A percentile compares a stretch with the other conserved stretches of the same genome.
phyloP scores from a whole-genome alignment of 1,140 invertebrate genomes.

The Popillia japonica region DNA sequence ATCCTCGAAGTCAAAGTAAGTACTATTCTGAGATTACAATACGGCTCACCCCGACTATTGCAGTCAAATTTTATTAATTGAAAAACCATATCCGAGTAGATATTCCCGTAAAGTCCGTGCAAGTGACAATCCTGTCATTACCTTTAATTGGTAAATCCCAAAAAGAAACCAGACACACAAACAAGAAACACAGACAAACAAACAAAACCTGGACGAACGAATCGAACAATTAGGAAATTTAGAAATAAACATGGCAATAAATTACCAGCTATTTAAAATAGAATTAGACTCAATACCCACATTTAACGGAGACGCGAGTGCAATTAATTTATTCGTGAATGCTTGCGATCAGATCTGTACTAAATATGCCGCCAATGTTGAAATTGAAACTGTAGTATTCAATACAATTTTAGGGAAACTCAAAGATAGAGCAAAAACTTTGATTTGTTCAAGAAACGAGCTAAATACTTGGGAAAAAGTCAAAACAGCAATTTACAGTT shows the following conservation, averaged over 20 bases:
- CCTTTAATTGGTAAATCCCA: neutral
- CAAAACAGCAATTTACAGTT: constrained; percentile 6
- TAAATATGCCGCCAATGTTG: neutral
- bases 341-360: neutral
- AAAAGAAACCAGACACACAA: neutral
- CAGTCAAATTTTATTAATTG: neutral
- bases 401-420: constrained; percentile 7
- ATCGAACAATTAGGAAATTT: neutral
- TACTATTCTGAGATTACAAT: neutral
- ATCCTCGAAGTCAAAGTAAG: neutral
- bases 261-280: neutral
- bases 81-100: neutral
- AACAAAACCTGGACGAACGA: neutral
- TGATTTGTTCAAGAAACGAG: constrained; percentile 25
- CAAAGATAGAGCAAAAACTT: constrained; percentile 7
- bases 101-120: neutral
- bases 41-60: neutral
- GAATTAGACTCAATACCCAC: neutral
- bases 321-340: constrained; percentile 9
- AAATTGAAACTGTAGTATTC: neutral
- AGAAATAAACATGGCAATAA: neutral
- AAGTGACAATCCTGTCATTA: constrained; percentile 21
- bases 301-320: neutral
- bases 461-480: constrained; percentile 11
- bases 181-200: neutral